phyloP scores from a whole-genome alignment of 2,888 invertebrate genomes.

The Dugesia japonica region DNA sequence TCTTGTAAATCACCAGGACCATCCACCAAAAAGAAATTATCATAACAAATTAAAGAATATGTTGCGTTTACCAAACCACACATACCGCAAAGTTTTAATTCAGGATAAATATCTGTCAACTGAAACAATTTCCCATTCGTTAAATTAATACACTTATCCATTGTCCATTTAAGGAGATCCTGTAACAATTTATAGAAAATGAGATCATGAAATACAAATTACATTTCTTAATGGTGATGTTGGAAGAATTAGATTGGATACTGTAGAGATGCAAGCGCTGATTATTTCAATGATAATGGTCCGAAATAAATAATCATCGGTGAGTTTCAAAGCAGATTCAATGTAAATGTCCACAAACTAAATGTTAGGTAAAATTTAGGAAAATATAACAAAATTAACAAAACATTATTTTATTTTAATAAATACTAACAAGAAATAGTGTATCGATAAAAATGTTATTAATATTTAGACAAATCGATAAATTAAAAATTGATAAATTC shows the following conservation, averaged over 20 bases:
- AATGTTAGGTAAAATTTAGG: neutral
- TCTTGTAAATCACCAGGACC: slow-evolving; percentile 1
- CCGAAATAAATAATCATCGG: neutral
- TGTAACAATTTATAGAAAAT: neutral
- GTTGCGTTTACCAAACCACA: neutral
- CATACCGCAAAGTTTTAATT: neutral
- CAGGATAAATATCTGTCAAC: neutral
- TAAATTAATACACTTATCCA: neutral
- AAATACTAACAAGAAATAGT: no score
- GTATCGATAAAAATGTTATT: no score
- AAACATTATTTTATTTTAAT: neutral
- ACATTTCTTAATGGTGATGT: neutral
- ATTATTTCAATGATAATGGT: neutral
- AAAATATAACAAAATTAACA: neutral
- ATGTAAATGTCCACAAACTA: neutral
- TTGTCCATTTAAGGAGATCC: neutral
- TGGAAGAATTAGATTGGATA: neutral
- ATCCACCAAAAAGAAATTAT: neutral
- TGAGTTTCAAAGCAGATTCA: neutral
- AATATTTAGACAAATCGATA: neutral
- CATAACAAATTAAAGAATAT: neutral
- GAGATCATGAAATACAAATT: neutral
- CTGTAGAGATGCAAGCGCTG: neutral
- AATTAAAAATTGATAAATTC: no score
- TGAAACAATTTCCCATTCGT: slow-evolving; percentile 3